phyloP scores from a whole-genome alignment of 2,113 vertebrate genomes.

The Mustela lutreola region DNA sequence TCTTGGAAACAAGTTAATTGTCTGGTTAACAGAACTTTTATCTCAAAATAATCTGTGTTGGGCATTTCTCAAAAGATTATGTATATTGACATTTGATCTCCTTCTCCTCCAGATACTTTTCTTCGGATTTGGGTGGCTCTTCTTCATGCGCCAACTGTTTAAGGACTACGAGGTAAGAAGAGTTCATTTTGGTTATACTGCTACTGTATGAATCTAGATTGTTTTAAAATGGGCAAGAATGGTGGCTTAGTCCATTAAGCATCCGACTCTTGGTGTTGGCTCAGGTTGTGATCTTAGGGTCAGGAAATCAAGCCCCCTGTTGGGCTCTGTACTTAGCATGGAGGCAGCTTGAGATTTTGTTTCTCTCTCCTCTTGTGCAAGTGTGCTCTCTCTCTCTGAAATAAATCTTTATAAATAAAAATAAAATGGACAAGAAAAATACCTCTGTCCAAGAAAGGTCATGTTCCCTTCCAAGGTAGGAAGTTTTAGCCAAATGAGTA shows the following conservation, averaged over 20 bases:
- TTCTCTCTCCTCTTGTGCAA: not conserved
- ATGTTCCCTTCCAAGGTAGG: conserved; percentile 5
- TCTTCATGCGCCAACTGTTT: conserved; percentile 98
- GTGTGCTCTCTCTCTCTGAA: not conserved
- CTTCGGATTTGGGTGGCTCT: conserved; percentile 99
- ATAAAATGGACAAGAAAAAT: not conserved
- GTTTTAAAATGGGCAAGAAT: conserved; percentile 1
- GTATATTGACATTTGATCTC: conserved; percentile 44
- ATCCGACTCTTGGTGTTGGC: not conserved
- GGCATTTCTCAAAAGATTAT: conserved; percentile 33
- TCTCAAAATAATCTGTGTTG: not conserved
- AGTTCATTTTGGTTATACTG: not conserved
- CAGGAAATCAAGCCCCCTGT: not conserved
- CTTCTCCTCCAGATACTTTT: conserved; percentile 92
- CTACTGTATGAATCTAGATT: not conserved
- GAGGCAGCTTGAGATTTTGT: not conserved
- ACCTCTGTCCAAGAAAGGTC: not conserved
- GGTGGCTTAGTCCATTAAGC: not conserved
- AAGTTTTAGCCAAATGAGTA: not conserved
- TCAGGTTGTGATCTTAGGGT: not conserved
- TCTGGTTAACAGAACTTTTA: conserved; percentile 39
- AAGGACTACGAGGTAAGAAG: conserved; percentile 97
- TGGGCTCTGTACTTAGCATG: not conserved
- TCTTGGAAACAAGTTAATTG: conserved; percentile 46
- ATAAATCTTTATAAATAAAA: not conserved